phyloP scores from a whole-genome alignment of 2,797 vertebrate genomes.

The Otolemur crassicaudatus region DNA sequence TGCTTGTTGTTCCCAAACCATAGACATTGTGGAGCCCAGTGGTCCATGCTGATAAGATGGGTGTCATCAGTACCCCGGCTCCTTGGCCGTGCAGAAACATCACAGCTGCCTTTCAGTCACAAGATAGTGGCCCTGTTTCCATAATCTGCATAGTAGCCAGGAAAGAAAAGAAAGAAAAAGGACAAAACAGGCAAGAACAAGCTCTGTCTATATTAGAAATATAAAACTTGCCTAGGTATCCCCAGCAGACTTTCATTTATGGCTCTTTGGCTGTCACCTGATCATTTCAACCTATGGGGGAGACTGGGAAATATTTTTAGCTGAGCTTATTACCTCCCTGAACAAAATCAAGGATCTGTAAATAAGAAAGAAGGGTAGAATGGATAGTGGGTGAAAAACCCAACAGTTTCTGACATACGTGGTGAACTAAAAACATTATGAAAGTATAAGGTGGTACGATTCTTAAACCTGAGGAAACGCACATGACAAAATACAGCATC shows the following conservation, averaged over 20 bases:
- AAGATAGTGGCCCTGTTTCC: not conserved
- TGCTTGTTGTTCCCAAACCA: not conserved
- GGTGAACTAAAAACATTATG: not conserved
- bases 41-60: not conserved
- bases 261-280: not conserved
- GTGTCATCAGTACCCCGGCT: not conserved
- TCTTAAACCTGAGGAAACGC: not conserved
- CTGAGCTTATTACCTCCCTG: not conserved
- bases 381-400: not conserved
- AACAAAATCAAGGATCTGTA: conserved; percentile 50
- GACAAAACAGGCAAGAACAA: not conserved
- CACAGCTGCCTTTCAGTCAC: not conserved
- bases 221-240: not conserved
- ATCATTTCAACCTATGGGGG: conserved; percentile 9
- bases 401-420: not conserved
- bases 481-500: not conserved
- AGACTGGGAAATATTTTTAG: conserved; percentile 39
- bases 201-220: not conserved
- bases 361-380: conserved; percentile 40
- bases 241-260: not conserved
- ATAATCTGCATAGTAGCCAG: not conserved
- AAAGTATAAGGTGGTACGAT: not conserved
- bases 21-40: not conserved
- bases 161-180: not conserved
- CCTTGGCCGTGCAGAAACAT: not conserved